Base-by-base conservation (phyloP, 2,113 vertebrate species). In the Orientallactaga bullata region DNA sequence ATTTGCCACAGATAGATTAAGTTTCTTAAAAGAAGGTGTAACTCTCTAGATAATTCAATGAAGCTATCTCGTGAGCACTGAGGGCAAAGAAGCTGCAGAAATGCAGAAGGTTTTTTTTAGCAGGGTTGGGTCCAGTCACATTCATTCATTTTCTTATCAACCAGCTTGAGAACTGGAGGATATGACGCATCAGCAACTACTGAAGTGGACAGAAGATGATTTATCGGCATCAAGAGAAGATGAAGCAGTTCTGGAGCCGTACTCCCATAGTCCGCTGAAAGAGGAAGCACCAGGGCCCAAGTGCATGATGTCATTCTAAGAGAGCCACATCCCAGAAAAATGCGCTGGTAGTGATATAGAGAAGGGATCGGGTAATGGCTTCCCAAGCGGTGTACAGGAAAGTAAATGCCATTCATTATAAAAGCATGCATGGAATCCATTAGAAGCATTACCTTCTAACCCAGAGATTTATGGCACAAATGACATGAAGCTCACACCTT, bases 91-190 rank as follows among this genome's bases (percentile, higher is more conserved):
- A 73, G n/a, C 71, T 69, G 24, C 26, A n/a, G 39, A 42, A 63
- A 55, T 1, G 7, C 35, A 68, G 68, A 77, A 39, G 30, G 16
- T 47, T 47, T n/a, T n/a, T 65, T 85, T 89, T n/a, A 89, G 76
- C 15, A 63, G 66, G 17, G 42, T 72, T 39, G 37, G 37, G 17
- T 89, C 87, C 81, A 78, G 37, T 58, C 21, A 63, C 90, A 83
- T 71, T 95, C 90, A 83, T 71, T 95, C 51, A 68, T 85, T 87
- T 90, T 39, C 90, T 77, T 79, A 74, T 63, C 65, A 71, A 86
- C 72, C 91, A 82, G 68, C 47, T 84, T 63, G 28, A 30, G 73
- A 89, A 82, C 23, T 24, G 17, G 35, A 91, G 73, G 37, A 76
- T 16, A 47, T 4, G 47, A 61, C 89, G 47, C 69, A 82, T 74